Base-by-base conservation (phyloP, 2,797 vertebrate genomes). In the Halcyon leucocephala region DNA sequence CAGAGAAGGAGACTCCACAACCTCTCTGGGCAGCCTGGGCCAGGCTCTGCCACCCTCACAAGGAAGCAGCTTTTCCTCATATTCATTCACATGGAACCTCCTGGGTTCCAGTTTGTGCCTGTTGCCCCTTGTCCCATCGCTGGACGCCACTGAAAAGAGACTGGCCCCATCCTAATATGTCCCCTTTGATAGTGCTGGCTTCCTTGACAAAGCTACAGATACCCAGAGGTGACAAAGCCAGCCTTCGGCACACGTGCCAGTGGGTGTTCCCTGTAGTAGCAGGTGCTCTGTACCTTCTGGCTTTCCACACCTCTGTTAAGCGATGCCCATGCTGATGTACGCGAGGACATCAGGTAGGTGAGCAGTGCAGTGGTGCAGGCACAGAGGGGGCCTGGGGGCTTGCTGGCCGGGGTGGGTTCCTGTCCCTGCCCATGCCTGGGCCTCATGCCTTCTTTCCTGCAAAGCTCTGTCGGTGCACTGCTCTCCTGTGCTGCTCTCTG, bases 361-460 rank as follows among this genome's bases (percentile, higher is more conserved):
- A 39, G 85, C 42, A 58, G 12, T 33, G 10, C 35, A 29, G 35
- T 9, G 29, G 57, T 31, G 16, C 39, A 44, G 14, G 51, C 26
- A 24, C 52, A 33, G 44, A 44, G 41, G 22, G 16, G 31, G 58
- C 20, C 54, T 48, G 28, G 10, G 24, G 31, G 25, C 35, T n/a
- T 2, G 20, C 29, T 33, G 62, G n/a, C 39, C 7, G 20, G 46
- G 8, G 20, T 24, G 35, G 14, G 26, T 35, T 29, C 54, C 49
- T 17, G 2, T 28, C 44, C 37, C 26, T 62, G 48, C 33, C 37
- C 9, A 0, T 28, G 20, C 1, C 4, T n/a, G 28, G 41, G 55
- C 21, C 16, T 67, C 44, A 1, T 5, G 10, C 12, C 1, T 8
- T 28, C 28, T 76, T 37, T 52, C 39, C 44, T 54, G n/a, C 37